phyloP scores from a whole-genome alignment of 2,888 invertebrate species.

The Diarsia dahlii region DNA sequence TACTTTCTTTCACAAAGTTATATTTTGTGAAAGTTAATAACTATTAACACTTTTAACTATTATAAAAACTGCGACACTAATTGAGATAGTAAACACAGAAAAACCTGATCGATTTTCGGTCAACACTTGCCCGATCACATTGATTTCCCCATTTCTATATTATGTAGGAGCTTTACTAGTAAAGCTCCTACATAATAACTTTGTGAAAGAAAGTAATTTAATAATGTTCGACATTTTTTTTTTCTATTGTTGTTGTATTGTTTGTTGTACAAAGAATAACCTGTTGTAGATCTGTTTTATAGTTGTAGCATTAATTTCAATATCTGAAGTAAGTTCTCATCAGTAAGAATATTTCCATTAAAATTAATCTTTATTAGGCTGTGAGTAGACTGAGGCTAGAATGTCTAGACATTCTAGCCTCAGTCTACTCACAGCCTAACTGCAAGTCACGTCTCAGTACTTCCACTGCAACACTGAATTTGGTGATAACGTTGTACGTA shows the following conservation, averaged over 20 bases:
- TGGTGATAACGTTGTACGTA: constrained; percentile 27
- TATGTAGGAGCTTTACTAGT: too few relatives aligned
- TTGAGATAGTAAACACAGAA: neutral
- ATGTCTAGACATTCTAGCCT: neutral
- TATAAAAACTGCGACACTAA: neutral
- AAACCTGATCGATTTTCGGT: neutral
- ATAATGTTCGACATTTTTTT: too few relatives aligned
- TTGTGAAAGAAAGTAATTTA: neutral
- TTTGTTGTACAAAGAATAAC: neutral
- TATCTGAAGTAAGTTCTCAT: neutral
- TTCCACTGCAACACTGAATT: constrained; percentile 23
- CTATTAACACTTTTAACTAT: neutral
- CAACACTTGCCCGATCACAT: neutral
- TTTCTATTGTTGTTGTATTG: neutral
- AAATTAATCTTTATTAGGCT: neutral
- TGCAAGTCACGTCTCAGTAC: constrained; percentile 23
- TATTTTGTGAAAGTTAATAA: neutral
- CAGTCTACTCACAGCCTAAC: neutral
- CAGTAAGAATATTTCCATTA: neutral
- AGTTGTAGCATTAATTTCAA: neutral
- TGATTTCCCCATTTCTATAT: neutral
- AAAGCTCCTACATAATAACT: too few relatives aligned
- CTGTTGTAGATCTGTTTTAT: neutral
- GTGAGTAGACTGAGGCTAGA: too few relatives aligned
- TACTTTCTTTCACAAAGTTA: neutral